Evolutionary conservation across 2,113 vertebrate genomes (phyloP).

Genomic region (Aptenodytes patagonicus): DNA sequence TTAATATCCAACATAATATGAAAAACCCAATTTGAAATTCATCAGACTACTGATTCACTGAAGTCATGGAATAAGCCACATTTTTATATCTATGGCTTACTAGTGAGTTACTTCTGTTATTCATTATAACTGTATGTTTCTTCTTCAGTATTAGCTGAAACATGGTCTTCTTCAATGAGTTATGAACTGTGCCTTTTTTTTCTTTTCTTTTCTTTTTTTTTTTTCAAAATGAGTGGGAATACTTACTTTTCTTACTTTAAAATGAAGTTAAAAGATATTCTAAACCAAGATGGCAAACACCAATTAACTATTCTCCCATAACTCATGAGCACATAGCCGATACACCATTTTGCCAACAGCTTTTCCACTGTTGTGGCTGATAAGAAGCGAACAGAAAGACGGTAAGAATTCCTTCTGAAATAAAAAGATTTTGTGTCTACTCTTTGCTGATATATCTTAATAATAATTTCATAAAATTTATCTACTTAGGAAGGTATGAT

Average conservation of each 20-base stretch:
- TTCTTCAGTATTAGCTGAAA: background rate
- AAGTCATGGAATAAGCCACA: background rate
- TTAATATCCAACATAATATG: background rate
- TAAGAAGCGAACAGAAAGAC: background rate
- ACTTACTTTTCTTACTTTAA: background rate
- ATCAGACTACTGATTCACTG: background rate
- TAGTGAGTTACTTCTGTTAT: background rate
- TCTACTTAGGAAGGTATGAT: background rate
- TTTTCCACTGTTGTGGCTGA: background rate
- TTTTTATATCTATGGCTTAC: background rate
- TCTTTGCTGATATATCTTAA: background rate
- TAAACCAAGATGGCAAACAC: background rate
- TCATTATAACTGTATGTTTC: background rate
- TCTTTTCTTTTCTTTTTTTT: no score
- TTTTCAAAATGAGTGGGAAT: background rate
- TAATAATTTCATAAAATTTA: background rate
- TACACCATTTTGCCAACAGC: rapidly evolving
- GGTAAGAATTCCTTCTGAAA: background rate
- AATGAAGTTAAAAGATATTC: background rate
- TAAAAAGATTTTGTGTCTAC: background rate
- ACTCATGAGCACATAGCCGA: background rate
- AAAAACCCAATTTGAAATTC: background rate
- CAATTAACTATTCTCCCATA: background rate
- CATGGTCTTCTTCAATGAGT: background rate
- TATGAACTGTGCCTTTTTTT: background rate